These are phyloP conservation scores for Acrobasis consociella DNA, from an alignment of 2,888 invertebrate species.

Conservation along the genomic window DNA sequence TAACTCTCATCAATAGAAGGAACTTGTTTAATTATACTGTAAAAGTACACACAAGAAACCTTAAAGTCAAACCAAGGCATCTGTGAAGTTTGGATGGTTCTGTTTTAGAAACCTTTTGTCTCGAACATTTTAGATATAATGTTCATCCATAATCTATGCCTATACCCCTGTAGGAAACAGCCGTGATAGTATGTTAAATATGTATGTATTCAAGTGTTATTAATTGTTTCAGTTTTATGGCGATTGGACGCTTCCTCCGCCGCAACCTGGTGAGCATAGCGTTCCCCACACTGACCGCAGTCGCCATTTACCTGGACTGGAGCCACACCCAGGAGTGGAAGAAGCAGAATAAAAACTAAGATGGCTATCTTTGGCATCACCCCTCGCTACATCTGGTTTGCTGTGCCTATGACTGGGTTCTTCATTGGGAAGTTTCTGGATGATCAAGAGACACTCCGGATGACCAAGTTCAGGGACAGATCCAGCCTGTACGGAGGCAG, in stretches of 20 bases:
- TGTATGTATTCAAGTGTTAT: not conserved
- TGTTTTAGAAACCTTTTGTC: too few relatives aligned
- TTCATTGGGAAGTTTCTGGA: conserved; percentile 86
- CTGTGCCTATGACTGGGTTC: conserved; percentile 82
- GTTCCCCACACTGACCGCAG: conserved; percentile 84
- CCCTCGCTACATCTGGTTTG: conserved; percentile 71
- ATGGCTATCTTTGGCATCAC: conserved; percentile 84
- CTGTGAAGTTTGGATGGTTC: too few relatives aligned
- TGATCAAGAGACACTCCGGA: conserved; percentile 86
- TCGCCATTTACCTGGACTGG: conserved; percentile 88
- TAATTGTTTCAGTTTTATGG: conserved; percentile 73
- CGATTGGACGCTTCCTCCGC: conserved; percentile 73
- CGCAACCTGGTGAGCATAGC: conserved; percentile 86
- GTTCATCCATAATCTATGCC: too few relatives aligned
- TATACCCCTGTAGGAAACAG: too few relatives aligned
- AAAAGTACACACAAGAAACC: too few relatives aligned
- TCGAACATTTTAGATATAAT: too few relatives aligned
- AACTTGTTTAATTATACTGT: too few relatives aligned
- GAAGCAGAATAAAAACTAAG: conserved; percentile 55
- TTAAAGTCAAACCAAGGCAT: too few relatives aligned
- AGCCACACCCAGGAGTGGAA: conserved; percentile 89
- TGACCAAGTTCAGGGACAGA: conserved; percentile 89
- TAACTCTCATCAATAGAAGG: too few relatives aligned
- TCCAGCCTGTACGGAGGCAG: conserved; percentile 88
- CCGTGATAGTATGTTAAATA: too few relatives aligned